These are phyloP conservation scores for Dicentrarchus labrax DNA, from an alignment of 2,113 vertebrate genomes.

Conservation along the genomic window DNA sequence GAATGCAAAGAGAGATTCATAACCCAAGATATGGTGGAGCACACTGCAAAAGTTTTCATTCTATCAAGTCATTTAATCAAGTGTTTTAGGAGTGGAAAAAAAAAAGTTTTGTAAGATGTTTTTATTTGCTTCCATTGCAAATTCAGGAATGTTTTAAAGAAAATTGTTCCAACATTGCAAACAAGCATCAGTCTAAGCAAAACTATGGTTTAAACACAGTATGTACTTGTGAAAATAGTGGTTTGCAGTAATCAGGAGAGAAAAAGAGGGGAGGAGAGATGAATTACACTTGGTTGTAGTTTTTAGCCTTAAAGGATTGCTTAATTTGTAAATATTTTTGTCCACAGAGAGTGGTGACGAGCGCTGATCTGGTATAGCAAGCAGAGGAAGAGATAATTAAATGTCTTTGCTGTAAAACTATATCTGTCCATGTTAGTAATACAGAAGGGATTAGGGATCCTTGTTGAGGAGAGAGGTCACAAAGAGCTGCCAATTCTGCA, in stretches of 20 bases:
- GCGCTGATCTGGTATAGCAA: constrained; percentile 30
- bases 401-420: constrained; percentile 41
- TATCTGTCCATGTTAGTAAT: constrained; percentile 40
- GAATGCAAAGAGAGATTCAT: not conserved
- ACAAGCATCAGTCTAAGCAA: not conserved
- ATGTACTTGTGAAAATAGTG: not conserved
- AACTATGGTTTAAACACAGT: not conserved
- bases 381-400: constrained; percentile 56
- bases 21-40: not conserved
- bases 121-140: not conserved
- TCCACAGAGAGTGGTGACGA: constrained; percentile 19
- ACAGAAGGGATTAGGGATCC: constrained; percentile 38
- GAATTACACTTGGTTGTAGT: constrained; percentile 10
- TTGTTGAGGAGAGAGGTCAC: constrained; percentile 32
- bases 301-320: constrained; percentile 16
- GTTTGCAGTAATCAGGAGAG: not conserved
- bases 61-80: not conserved
- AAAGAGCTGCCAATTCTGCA: constrained; percentile 21
- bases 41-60: not conserved
- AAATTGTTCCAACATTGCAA: not conserved
- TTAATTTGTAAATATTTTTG: constrained; percentile 37
- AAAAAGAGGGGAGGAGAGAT: constrained; percentile 1
- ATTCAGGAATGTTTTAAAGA: not conserved
- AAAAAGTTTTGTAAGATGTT: not conserved
- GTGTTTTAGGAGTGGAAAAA: not conserved